Conservation (phyloP, 2,113 vertebrate genomes). For the Crotalus tigris region DNA sequence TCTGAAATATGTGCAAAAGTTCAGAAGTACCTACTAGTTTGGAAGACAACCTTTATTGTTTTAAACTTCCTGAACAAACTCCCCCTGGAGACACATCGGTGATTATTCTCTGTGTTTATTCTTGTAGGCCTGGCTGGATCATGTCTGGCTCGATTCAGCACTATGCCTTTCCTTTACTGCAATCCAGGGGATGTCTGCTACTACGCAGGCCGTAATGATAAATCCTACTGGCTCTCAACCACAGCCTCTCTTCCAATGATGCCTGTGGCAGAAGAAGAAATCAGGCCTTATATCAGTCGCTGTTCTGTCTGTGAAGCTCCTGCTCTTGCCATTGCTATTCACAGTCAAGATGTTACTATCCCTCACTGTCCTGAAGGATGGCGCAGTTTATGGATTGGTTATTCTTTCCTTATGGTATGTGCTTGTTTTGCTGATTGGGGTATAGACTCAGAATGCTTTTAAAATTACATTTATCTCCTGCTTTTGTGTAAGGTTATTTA, state of each 20-base stretch:
- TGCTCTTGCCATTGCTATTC: conserved; percentile 90
- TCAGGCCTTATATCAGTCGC: conserved; percentile 93
- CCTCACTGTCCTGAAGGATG: conserved; percentile 91
- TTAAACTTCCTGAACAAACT: neutral
- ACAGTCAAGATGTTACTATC: conserved; percentile 92
- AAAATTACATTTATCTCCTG: neutral
- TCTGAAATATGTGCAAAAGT: neutral
- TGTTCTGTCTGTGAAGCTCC: conserved; percentile 96
- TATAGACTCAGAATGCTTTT: neutral
- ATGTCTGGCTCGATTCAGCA: conserved; percentile 90
- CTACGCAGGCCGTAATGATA: conserved; percentile 95
- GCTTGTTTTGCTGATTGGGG: conserved; percentile 1
- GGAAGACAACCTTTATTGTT: neutral
- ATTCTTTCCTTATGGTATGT: conserved; percentile 96
- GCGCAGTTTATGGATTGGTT: conserved; percentile 97
- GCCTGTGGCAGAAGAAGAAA: conserved; percentile 88
- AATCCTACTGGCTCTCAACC: conserved; percentile 97
- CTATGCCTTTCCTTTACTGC: conserved; percentile 98
- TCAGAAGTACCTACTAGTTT: neutral
- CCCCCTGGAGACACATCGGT: neutral
- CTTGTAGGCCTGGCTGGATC: conserved; percentile 89
- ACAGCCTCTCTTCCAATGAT: conserved; percentile 97
- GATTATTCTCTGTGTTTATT: neutral
- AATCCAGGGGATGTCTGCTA: conserved; percentile 94
- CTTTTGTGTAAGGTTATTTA: neutral